Evolutionary conservation across 2,888 invertebrate species (phyloP), one percentile per base, ranked within the genome.

Genomic region (Nipponacmea schrenckii): DNA sequence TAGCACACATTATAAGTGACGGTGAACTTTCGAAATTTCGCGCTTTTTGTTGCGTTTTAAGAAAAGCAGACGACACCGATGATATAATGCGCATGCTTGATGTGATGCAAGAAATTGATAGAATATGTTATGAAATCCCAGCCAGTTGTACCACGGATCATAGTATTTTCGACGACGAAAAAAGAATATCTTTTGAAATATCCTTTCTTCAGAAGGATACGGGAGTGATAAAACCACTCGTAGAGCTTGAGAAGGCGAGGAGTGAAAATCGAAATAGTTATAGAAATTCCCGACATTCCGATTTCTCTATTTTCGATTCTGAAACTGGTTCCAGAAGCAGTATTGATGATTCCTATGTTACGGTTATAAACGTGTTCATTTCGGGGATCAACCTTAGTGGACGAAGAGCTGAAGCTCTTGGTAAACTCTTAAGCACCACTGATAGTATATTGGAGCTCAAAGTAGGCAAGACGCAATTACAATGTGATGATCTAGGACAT

Each of bases 371-470:
- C n/a, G 80, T 86, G 10, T 81, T 81, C 45, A 80, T 88, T 68
- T 82, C 84, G 7, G 86, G 85, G 15, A 82, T 87, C 70, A 82
- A 79, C 64, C 77, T 88, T 24, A 76, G 81, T 24, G 79, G 81
- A 5, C 77, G 80, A 12, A 76, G 84, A 39, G 77, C 85, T 12
- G 77, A 80, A 62, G 79, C 82, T 8, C 72, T 87, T 24, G 81
- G 83, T 5, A 69, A 72, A 1, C 77, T 86, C 14, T 71, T 88
- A 15, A 78, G 75, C 62, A 78, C 78, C 26, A 79, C 84, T 69
- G 74, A 80, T 26, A 87, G 87, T 71, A 80, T 88, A 64, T 71
- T 84, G 67, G 86, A 87, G 74, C 76, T 88, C n/a, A 81, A 82
- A 62, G 72, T 87, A 12, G 86, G 85, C 8, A 87, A 87, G 75